Conservation (phyloP, 2,113 vertebrate species). For the Glaucomys volans region DNA sequence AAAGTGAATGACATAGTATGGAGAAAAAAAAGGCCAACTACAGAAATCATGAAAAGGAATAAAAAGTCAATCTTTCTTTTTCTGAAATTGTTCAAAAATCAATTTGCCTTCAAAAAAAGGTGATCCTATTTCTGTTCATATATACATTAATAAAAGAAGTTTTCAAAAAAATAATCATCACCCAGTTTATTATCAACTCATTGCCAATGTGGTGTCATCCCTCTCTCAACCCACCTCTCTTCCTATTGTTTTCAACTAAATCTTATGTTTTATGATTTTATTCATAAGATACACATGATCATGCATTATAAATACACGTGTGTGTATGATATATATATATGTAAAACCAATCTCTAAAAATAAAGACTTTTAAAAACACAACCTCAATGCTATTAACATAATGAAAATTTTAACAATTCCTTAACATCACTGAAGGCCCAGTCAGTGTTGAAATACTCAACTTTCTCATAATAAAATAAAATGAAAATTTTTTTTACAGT, state of each 20-base stretch:
- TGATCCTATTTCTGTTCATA: conserved; percentile 56
- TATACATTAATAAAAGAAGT: conserved; percentile 72
- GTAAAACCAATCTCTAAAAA: neutral
- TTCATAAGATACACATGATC: neutral
- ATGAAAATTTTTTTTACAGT: neutral
- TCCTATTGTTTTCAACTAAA: neutral
- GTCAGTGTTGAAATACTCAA: neutral
- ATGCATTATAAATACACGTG: neutral
- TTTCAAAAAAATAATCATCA: neutral
- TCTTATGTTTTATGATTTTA: neutral
- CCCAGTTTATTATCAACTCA: neutral
- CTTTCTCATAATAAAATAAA: neutral
- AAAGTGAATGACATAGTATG: neutral
- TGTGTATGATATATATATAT: neutral
- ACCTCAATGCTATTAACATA: neutral
- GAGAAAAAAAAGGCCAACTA: neutral
- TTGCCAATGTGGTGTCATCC: neutral
- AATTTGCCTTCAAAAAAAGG: conserved; percentile 43
- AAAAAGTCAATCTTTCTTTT: neutral
- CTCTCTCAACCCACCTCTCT: neutral
- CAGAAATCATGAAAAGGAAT: conserved; percentile 23
- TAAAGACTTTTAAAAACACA: neutral
- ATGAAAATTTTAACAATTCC: neutral
- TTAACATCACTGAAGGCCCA: neutral
- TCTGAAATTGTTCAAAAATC: conserved; percentile 41